phyloP scores from a whole-genome alignment of 2,113 vertebrate species.

The Oenanthe oenanthe region DNA sequence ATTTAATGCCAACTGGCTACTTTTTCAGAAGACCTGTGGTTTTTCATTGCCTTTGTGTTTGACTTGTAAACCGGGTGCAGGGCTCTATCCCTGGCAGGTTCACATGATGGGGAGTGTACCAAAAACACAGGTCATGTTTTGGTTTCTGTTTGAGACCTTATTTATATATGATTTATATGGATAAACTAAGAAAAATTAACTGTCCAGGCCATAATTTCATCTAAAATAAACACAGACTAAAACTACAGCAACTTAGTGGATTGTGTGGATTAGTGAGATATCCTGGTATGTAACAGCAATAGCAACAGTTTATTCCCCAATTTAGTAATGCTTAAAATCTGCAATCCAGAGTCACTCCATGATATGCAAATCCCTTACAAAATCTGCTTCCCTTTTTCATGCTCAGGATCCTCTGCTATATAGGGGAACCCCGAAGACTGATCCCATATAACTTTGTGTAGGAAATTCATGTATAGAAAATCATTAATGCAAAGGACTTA shows the following conservation, averaged over 20 bases:
- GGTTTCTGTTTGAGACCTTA: conserved; percentile 4
- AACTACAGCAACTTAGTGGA: conserved; percentile 37
- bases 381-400: neutral
- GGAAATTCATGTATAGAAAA: neutral
- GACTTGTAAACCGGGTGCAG: neutral
- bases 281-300: conserved; percentile 27
- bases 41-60: neutral
- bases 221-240: conserved; percentile 30
- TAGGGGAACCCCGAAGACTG: neutral
- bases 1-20: neutral
- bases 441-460: neutral
- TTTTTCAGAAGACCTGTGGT: neutral
- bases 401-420: neutral
- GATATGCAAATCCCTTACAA: conserved; percentile 35
- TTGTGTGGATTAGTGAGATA: conserved; percentile 31
- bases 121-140: neutral
- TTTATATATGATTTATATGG: neutral
- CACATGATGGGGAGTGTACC: neutral
- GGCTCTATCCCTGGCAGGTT: neutral
- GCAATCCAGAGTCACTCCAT: conserved; percentile 10
- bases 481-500: neutral
- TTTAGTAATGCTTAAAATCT: conserved; percentile 52
- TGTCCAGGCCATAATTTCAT: conserved; percentile 15
- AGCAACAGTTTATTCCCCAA: conserved; percentile 16
- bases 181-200: conserved; percentile 39